Base-by-base conservation (phyloP, 2,888 invertebrate species). In the Atethmia centrago region DNA sequence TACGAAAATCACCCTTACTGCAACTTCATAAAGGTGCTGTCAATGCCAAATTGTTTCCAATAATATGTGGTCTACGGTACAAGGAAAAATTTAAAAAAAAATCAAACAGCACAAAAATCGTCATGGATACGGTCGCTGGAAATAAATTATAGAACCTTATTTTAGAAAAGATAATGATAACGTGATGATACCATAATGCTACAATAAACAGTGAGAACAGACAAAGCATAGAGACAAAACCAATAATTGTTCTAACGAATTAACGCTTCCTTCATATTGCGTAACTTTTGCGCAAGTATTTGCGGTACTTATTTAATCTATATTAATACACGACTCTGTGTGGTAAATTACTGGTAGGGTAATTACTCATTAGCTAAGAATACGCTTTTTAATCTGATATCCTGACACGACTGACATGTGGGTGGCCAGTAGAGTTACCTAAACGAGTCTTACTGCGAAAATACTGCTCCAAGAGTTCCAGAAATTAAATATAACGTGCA, bases 241-340 rank as follows among this genome's bases (percentile, higher is more conserved):
- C 62, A 80, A 80, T 83, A 77, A 64, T 80, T 77, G 82, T 72
- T 77, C 73, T 67, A 71, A 74, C 62, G 77, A 80, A 77, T 83
- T 80, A 77, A 80, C 77, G 69, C 77, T 80, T 83, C 80, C 71
- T 71, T 83, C 74, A 70, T 70, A 66, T 80, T 82, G 75, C 81
- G 79, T 71, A 82, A 82, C 40, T 71, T 79, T 71, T 79, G 83
- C 65, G 65, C 75, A 65, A 71, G 71, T 69, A 69, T 79, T 71
- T 71, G 62, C 62, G 53, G 79, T 66, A 66, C 75, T 71, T n/a
- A 55, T 79, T 71, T 71, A 74, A 74, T 74, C 65, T 68, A 82
- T 78, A 71, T 73, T 73, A 71, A 69, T 75, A 75, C 53, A 31
- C 65, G 49, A 59, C 47, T 49, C 36, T 71, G 70, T 73, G 77